Base-by-base conservation (phyloP, 92 coral and sea anemone species). In the Palythoa caribaeorum region DNA sequence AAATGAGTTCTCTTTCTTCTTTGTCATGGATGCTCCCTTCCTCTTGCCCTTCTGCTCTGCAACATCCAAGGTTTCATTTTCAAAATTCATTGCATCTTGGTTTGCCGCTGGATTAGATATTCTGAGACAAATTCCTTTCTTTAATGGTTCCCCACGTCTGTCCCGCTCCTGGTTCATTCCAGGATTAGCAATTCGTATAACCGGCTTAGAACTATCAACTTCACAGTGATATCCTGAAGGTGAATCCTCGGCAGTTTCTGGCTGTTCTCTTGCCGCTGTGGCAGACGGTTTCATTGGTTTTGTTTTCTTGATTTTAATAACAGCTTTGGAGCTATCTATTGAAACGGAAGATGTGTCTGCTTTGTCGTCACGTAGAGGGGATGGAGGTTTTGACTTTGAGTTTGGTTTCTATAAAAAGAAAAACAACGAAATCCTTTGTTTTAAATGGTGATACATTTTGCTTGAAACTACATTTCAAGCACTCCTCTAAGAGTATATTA, bases 261-360 rank as follows among this genome's bases (percentile, higher is more conserved):
- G 47, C 15, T 92, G 84, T 15, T 85, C 92, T 78, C 83, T 85
- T 54, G 59, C 87, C 9, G 91, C 85, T 17, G 91, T n/a, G 9
- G 85, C 73, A 62, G 73, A 47, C 38, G 89, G 20, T 52, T 62
- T 88, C 55, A 91, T 93, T 1, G 94, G 90, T 84, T 90, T 90
- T 3, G 94, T 91, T 12, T 93, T 92, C 86, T 97, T 97, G 48
- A 95, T 97, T 87, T 94, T 97, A n/a, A 95, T 92, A 66, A 93
- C 96, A 3, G 98, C 93, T 69, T 92, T 87, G 50, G 90, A 84
- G 0, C 90, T 90, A 77, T 97, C 98, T 70, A 91, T 87, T 19
- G 93, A 81, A 1, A 93, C 91, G 0, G 94, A 80, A 4, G 92
- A 83, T 54, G 38, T 80, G 78, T 76, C 83, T 5, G 47, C 17